These are phyloP conservation scores for Metopolophium dirhodum DNA, from an alignment of 1,140 invertebrate genomes.

Conservation along the genomic window DNA sequence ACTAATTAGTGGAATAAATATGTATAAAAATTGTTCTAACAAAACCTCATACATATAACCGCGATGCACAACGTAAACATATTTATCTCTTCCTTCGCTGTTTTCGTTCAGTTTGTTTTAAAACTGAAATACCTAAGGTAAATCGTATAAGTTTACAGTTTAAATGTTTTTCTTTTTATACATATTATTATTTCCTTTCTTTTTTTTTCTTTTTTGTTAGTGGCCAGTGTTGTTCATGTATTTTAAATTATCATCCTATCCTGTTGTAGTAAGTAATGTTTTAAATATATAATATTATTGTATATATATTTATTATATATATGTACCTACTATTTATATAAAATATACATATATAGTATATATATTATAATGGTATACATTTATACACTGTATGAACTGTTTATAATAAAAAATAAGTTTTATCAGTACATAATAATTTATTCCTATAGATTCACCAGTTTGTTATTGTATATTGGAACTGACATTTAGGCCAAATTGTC, in stretches of 20 bases:
- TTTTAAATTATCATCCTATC: constrained; percentile 36
- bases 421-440: constrained; percentile 22
- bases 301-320: neutral
- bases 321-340: constrained; percentile 30
- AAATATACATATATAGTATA: neutral
- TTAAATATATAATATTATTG: constrained; percentile 1
- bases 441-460: constrained; percentile 40
- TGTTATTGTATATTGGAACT: constrained; percentile 34
- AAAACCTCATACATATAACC: constrained; percentile 5
- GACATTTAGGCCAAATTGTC: constrained; percentile 11
- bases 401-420: constrained; percentile 42
- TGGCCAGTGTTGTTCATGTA: constrained; percentile 40
- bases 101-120: constrained; percentile 51
- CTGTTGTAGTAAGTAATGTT: constrained; percentile 42
- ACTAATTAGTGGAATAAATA: constrained; percentile 49
- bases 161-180: neutral
- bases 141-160: neutral
- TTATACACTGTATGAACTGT: constrained; percentile 47
- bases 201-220: constrained; percentile 47
- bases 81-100: constrained; percentile 52
- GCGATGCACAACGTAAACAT: constrained; percentile 39
- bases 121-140: constrained; percentile 34
- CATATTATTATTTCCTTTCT: constrained; percentile 1
- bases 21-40: constrained; percentile 28
- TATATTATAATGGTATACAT: constrained; percentile 34